These are phyloP conservation scores for Rhinella marina DNA, from an alignment of 2,797 vertebrate species.

Conservation along the genomic window DNA sequence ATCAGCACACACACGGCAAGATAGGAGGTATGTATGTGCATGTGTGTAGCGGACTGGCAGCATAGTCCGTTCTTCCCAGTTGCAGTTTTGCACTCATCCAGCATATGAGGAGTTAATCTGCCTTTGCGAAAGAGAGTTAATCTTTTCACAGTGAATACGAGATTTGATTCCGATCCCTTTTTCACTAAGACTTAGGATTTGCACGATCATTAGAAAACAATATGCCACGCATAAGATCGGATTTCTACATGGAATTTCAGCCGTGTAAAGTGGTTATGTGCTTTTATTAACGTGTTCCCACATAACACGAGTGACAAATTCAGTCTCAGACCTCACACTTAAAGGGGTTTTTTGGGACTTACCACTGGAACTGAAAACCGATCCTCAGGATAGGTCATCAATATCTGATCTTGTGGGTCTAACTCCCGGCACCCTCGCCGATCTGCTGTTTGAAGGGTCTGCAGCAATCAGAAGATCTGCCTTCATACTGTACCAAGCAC, in stretches of 20 bases:
- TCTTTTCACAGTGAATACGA: background rate
- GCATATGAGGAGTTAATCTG: background rate
- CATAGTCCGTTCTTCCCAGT: background rate
- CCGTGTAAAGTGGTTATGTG: background rate
- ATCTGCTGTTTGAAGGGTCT: too few relatives aligned
- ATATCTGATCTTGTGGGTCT: too few relatives aligned
- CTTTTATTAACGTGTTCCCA: background rate
- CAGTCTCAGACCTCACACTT: background rate
- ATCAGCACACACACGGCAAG: background rate
- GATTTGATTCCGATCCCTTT: conserved; percentile 6
- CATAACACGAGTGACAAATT: background rate
- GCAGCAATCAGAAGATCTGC: too few relatives aligned
- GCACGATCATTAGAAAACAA: background rate
- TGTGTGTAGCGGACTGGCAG: background rate
- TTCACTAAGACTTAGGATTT: background rate
- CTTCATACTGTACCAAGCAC: too few relatives aligned
- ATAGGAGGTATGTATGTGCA: background rate
- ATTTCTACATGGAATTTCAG: background rate
- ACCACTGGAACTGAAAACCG: too few relatives aligned
- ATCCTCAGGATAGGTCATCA: too few relatives aligned
- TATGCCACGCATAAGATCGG: background rate
- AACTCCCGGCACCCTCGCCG: too few relatives aligned
- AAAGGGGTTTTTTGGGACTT: background rate
- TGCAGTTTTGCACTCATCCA: too few relatives aligned
- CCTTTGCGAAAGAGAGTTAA: background rate